Evolutionary conservation across 2,888 invertebrate species (phyloP).

Genomic region (Ischnura elegans): DNA sequence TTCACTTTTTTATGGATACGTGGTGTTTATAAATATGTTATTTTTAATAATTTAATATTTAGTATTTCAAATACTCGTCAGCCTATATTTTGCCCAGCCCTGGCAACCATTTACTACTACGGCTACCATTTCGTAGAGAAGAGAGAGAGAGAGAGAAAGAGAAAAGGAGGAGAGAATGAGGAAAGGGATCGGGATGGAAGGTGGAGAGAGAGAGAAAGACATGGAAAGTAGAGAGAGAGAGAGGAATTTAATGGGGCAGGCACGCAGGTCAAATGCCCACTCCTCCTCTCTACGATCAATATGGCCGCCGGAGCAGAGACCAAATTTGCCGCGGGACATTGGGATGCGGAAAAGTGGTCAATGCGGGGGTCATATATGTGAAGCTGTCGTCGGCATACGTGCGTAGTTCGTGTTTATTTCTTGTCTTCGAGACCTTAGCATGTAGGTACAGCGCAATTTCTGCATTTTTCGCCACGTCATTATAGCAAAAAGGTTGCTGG

Average conservation of each 20-base stretch:
- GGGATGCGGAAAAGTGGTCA: conserved; percentile 33
- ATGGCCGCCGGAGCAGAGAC: conserved; percentile 44
- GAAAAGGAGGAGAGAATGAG: background rate
- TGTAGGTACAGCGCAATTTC: too few species aligned
- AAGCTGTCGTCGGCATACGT: too few species aligned
- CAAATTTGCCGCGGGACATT: conserved; percentile 49
- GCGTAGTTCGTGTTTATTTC: background rate
- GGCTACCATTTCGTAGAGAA: too few species aligned
- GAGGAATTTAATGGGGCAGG: conserved; percentile 55
- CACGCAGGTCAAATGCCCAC: conserved; percentile 63
- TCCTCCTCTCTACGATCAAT: conserved; percentile 48
- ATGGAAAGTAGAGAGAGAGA: background rate
- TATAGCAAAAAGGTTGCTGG: too few species aligned
- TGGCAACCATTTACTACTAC: too few species aligned
- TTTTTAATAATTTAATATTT: too few species aligned
- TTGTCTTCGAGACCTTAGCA: too few species aligned
- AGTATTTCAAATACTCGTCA: too few species aligned
- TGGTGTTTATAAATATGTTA: too few species aligned
- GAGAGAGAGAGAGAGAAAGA: background rate
- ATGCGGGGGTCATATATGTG: conserved; percentile 20
- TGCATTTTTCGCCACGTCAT: too few species aligned
- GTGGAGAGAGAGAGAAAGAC: background rate
- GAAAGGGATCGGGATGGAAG: background rate
- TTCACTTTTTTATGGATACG: too few species aligned
- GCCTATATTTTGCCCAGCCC: too few species aligned